Base-by-base conservation (phyloP, 2,888 invertebrate genomes). In the Cephus spinipes region DNA sequence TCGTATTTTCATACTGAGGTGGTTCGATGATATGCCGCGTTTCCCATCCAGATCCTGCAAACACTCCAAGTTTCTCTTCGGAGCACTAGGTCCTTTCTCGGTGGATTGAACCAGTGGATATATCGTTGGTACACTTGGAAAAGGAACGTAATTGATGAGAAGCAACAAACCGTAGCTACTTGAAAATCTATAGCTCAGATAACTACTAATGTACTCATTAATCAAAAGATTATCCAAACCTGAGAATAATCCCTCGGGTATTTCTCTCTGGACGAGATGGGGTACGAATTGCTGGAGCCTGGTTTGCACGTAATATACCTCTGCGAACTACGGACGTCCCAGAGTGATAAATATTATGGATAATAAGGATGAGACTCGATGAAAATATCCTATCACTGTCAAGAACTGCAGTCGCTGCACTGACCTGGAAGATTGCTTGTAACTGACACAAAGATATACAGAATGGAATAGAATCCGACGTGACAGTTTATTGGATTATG, bases 221-320 rank as follows among this genome's bases (percentile, higher is more conserved):
- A 82, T 83, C 82, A 82, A 78, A 80, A 76, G 80, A 75, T 81
- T 81, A 81, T 79, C 78, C 79, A 69, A 35, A 55, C 55, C 68
- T 31, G 31, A 76, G 55, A 75, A 77, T 81, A 80, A 79, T 80
- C 74, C 74, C 71, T 73, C 36, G 55, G 71, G 75, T 55, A 79
- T 76, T 79, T 34, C 31, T 23, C 34, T 3, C 11, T 23, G 23
- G 55, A 55, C 23, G 55, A 55, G 55, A 55, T 55, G 23, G 23
- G 55, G 23, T 55, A 55, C 55, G 55, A 55, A 23, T 55, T 23
- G 55, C 9, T 23, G 55, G 9, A 23, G 55, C 9, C 23, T 55
- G 23, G 2, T 55, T 55, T 23, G 9, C 55, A 23, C 23, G 55
- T 55, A 55, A 55, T 23, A 55, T 55, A 55, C 15, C 9, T 55